Conservation (phyloP, 2,888 invertebrate genomes). For the Poecilus cupreus region DNA sequence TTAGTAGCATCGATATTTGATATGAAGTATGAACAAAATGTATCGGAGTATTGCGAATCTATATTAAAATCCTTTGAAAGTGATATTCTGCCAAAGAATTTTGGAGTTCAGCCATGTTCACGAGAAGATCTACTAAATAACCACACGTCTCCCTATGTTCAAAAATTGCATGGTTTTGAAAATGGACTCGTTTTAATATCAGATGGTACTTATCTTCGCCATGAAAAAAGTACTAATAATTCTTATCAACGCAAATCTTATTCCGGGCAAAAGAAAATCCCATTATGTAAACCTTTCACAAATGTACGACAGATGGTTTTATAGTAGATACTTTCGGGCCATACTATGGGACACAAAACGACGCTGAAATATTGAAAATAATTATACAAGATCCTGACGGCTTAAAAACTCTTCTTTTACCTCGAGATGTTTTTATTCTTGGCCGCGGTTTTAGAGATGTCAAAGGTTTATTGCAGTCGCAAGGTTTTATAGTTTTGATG, state of each 20-base stretch:
- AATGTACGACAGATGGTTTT: constrained; percentile 59
- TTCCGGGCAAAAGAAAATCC: constrained; percentile 61
- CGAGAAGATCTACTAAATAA: constrained; percentile 51
- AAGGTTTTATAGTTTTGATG: constrained; percentile 62
- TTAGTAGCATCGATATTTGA: constrained; percentile 56
- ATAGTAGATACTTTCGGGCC: constrained; percentile 59
- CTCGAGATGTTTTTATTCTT: constrained; percentile 62
- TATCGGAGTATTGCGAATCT: constrained; percentile 54
- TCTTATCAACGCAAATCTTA: constrained; percentile 61
- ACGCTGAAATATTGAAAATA: constrained; percentile 51
- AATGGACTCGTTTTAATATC: constrained; percentile 53
- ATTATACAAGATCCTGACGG: neutral
- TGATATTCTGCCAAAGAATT: constrained; percentile 57
- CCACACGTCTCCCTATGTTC: constrained; percentile 44
- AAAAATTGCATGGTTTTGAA: constrained; percentile 41
- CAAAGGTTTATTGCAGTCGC: constrained; percentile 45
- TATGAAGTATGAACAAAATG: constrained; percentile 52
- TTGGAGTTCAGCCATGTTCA: constrained; percentile 48
- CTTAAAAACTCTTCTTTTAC: constrained; percentile 47
- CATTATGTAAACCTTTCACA: constrained; percentile 62
- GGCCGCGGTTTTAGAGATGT: constrained; percentile 61
- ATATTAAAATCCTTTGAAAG: constrained; percentile 60
- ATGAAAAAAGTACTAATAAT: constrained; percentile 60
- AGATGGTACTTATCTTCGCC: constrained; percentile 60
- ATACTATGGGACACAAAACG: constrained; percentile 57